Evolutionary conservation across 2,797 vertebrate genomes (phyloP).

Genomic region (Lerista edwardsae): DNA sequence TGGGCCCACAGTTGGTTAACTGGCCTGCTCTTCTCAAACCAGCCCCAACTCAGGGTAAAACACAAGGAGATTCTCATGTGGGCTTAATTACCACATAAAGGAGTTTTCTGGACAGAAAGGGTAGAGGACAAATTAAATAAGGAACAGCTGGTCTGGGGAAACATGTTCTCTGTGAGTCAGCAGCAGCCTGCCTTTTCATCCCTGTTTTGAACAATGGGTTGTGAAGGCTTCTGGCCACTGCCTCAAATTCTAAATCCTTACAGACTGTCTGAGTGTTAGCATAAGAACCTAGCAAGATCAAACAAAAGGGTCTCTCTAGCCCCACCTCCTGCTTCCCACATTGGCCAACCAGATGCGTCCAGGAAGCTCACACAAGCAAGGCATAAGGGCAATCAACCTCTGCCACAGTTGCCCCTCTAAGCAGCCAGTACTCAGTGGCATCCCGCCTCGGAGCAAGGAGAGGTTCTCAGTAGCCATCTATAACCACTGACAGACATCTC

Average conservation of each 20-base stretch:
- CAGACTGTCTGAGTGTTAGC: background rate
- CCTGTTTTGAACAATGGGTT: background rate
- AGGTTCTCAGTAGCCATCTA: no score
- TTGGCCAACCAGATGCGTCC: background rate
- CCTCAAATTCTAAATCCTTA: no score
- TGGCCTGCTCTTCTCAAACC: background rate
- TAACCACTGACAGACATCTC: background rate
- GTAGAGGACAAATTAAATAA: background rate
- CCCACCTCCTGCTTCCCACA: background rate
- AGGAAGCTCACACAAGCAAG: background rate
- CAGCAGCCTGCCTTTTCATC: no score
- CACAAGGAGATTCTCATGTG: background rate
- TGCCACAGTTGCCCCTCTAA: no score
- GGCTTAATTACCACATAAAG: constrained; percentile 5
- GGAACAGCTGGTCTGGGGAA: background rate
- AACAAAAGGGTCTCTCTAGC: background rate
- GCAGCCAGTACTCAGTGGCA: no score
- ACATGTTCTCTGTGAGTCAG: background rate
- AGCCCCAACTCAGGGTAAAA: background rate
- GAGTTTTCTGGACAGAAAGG: background rate
- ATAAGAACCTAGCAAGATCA: background rate
- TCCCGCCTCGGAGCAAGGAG: no score
- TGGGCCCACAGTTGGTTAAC: no score
- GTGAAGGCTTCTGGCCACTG: background rate
- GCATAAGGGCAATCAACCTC: no score